Evolutionary conservation across 1,140 invertebrate genomes (phyloP).

Genomic region (Drosophila auraria): DNA sequence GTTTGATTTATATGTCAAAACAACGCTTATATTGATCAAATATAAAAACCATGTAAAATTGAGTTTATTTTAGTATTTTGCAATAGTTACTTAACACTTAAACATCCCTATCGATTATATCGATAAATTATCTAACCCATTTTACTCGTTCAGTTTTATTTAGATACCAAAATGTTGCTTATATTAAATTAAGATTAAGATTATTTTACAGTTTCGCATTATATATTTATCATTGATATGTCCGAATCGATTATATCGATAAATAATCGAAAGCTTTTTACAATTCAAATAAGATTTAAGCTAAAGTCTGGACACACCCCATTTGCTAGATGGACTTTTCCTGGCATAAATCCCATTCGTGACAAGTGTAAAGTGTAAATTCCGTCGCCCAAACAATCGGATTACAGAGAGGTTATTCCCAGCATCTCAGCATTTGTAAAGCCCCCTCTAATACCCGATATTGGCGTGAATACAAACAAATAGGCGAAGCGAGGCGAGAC

Average conservation of each 20-base stretch:
- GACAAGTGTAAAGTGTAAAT: constrained; percentile 10
- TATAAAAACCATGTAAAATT: too few relatives aligned
- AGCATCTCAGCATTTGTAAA: neutral
- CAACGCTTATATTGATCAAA: too few relatives aligned
- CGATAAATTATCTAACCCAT: neutral
- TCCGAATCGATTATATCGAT: neutral
- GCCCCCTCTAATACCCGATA: constrained; percentile 5
- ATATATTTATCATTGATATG: neutral
- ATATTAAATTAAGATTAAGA: neutral
- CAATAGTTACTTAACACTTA: too few relatives aligned
- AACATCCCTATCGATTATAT: neutral
- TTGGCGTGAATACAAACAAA: constrained; percentile 10
- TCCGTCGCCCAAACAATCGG: constrained; percentile 1
- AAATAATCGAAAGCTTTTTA: neutral
- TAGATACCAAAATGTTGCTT: neutral
- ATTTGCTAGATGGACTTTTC: neutral
- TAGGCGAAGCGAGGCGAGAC: too few relatives aligned
- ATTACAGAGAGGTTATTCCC: neutral
- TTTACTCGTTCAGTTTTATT: neutral
- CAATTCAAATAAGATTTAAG: neutral
- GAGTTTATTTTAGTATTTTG: too few relatives aligned
- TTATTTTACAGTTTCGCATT: too few relatives aligned
- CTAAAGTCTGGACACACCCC: neutral
- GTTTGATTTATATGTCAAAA: too few relatives aligned
- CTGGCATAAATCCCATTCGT: neutral